phyloP scores from a whole-genome alignment of 92 coral and sea anemone genomes.

The Chrysogorgia sp. region DNA sequence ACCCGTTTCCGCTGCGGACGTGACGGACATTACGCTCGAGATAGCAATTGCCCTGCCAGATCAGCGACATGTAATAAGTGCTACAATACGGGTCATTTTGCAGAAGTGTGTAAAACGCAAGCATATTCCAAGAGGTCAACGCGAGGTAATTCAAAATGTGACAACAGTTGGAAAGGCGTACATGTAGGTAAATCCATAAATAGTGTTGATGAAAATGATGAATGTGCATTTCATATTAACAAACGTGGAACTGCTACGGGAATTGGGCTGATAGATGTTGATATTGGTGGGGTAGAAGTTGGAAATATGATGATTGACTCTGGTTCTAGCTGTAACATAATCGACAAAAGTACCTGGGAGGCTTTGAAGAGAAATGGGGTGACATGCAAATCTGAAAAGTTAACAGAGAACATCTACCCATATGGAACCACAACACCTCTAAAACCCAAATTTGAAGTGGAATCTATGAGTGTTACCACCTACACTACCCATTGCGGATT shows the following conservation, averaged over 20 bases:
- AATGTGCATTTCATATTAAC: slow-evolving; percentile 40
- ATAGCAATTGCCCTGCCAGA: slow-evolving; percentile 36
- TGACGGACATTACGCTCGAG: slow-evolving; percentile 30
- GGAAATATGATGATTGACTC: slow-evolving; percentile 50
- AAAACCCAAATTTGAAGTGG: slow-evolving; percentile 16
- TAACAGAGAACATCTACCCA: slow-evolving; percentile 30
- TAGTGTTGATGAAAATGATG: slow-evolving; percentile 27
- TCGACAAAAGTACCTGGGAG: slow-evolving; percentile 46
- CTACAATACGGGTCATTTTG: slow-evolving; percentile 41
- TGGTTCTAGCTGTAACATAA: slow-evolving; percentile 54
- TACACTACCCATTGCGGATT: slow-evolving; percentile 22
- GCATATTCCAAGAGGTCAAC: background rate
- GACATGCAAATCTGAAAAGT: slow-evolving; percentile 45
- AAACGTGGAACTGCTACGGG: background rate
- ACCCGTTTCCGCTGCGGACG: slow-evolving; percentile 42
- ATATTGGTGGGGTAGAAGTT: slow-evolving; percentile 52
- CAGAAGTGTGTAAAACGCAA: slow-evolving; percentile 33
- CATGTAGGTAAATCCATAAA: slow-evolving; percentile 1
- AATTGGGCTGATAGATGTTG: slow-evolving; percentile 41
- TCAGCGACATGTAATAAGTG: slow-evolving; percentile 35
- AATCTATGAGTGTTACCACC: background rate
- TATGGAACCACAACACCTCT: slow-evolving; percentile 55
- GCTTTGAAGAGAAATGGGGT: slow-evolving; percentile 47
- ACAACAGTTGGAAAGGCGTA: slow-evolving; percentile 21
- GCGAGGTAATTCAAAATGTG: background rate